Evolutionary conservation across 2,888 invertebrate species (phyloP).

Genomic region (Ashinkailepas kermadecensis): DNA sequence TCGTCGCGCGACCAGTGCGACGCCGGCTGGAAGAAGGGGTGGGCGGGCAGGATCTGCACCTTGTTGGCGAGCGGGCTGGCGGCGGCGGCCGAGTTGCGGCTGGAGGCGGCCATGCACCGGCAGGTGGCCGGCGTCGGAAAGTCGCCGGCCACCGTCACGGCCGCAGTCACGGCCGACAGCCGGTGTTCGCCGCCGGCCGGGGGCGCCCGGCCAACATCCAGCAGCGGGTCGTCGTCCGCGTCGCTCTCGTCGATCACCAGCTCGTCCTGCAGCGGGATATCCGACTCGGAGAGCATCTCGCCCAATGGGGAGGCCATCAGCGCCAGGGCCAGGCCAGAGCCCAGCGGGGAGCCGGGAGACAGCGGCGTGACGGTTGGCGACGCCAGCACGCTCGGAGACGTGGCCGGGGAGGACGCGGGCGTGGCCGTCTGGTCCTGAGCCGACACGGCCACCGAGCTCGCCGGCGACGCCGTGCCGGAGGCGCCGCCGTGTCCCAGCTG

Average conservation of each 20-base stretch:
- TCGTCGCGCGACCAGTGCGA: neutral
- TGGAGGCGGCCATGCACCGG: no score
- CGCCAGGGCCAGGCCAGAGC: neutral
- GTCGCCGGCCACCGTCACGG: no score
- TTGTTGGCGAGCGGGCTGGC: neutral
- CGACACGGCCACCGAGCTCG: neutral
- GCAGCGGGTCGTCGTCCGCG: no score
- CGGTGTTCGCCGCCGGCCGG: no score
- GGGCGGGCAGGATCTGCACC: constrained; percentile 1
- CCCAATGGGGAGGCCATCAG: neutral
- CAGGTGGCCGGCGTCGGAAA: no score
- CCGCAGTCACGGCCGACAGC: no score
- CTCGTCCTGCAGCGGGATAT: neutral
- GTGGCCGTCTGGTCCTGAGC: neutral
- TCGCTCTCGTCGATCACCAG: neutral
- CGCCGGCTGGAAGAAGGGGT: neutral
- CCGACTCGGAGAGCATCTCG: neutral
- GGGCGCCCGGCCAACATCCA: no score
- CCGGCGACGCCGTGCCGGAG: no score
- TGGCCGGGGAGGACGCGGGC: neutral
- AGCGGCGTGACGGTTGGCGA: neutral
- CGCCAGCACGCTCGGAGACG: neutral
- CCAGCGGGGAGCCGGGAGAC: neutral
- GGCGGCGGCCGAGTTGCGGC: no score
- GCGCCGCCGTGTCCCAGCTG: neutral